Percentiles rank a stretch among this genome's conserved stretches.
Conservation (phyloP, 2,888 invertebrate genomes). For the Sacculina carcini region DNA sequence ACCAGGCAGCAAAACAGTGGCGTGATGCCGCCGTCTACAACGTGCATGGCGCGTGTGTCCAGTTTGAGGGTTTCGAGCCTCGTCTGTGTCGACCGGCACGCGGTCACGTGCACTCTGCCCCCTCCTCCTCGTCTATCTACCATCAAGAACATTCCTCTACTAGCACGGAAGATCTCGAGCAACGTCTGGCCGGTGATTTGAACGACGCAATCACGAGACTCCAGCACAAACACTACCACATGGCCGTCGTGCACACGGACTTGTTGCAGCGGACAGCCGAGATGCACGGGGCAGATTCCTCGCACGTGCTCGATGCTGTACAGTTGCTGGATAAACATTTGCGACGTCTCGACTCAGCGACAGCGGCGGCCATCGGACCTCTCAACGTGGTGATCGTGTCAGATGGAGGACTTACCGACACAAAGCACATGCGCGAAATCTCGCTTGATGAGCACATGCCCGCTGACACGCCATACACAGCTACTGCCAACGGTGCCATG, state of each 20-base stretch:
- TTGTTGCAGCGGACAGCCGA: background rate
- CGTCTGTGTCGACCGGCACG: background rate
- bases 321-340: background rate
- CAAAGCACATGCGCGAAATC: background rate
- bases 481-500: constrained; percentile 16
- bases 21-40: background rate
- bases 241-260: constrained; percentile 2
- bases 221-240: no score
- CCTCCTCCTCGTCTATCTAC: no score
- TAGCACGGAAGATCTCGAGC: background rate
- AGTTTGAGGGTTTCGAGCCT: background rate
- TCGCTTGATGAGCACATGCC: background rate
- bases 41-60: background rate
- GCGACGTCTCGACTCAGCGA: background rate
- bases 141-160: no score
- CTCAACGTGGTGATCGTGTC: background rate
- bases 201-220: background rate
- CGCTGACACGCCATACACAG: constrained; percentile 12
- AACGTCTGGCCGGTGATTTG: background rate
- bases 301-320: background rate
- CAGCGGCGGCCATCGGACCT: background rate
- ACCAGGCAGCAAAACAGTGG: background rate
- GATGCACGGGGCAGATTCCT: background rate
- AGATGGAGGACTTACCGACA: background rate
- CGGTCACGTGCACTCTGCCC: no score